A percentile compares a stretch with the other conserved stretches of the same genome.
phyloP scores from a whole-genome alignment of 2,113 vertebrate genomes.

The Crotalus helleri region DNA sequence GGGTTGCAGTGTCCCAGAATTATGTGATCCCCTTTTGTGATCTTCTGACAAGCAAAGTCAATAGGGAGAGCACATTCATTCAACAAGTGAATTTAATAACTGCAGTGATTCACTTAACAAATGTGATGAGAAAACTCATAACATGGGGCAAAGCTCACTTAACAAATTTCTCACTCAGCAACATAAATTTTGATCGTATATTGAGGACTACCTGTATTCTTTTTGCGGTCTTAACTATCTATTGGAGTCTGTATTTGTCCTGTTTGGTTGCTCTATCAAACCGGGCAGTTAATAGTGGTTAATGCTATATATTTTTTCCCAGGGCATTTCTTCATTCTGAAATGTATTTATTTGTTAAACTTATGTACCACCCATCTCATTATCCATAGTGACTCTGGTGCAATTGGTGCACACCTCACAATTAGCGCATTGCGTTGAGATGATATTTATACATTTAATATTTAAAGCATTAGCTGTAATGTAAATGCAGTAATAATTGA shows the following conservation, averaged over 20 bases:
- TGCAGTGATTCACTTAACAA: not conserved
- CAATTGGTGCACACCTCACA: not conserved
- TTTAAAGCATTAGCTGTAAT: not conserved
- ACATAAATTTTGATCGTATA: not conserved
- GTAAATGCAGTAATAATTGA: not conserved
- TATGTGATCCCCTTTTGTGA: no score
- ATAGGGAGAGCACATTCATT: not conserved
- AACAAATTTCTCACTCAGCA: not conserved
- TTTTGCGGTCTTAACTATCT: not conserved
- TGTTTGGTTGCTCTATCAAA: not conserved
- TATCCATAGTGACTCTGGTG: not conserved
- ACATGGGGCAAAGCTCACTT: not conserved
- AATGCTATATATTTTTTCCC: not conserved
- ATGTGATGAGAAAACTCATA: not conserved
- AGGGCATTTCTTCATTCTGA: not conserved
- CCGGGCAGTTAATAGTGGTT: not conserved
- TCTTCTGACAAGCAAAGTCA: not conserved
- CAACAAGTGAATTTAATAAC: not conserved
- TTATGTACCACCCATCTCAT: not conserved
- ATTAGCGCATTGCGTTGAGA: not conserved
- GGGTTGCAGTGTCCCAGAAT: no score
- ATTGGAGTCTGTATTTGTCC: not conserved
- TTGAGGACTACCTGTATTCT: not conserved
- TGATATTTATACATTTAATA: not conserved
- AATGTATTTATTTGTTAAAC: no score